These are phyloP conservation scores for Eumaeus atala DNA, from an alignment of 1,140 invertebrate species.

Conservation along the genomic window DNA sequence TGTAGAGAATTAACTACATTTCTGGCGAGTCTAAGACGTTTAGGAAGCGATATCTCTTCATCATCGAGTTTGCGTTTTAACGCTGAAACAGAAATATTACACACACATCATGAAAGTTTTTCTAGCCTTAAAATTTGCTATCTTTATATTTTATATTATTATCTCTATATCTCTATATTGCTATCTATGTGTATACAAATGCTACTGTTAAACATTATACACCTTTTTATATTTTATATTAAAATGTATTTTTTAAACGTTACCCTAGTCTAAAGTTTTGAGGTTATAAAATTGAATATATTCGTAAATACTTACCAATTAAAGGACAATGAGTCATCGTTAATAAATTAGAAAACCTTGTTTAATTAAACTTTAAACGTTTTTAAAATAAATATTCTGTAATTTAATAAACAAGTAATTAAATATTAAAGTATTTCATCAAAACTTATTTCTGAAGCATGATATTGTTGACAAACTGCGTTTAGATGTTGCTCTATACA, in stretches of 20 bases:
- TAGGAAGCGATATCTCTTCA: conserved; percentile 39
- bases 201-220: background rate
- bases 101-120: background rate
- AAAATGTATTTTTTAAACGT: background rate
- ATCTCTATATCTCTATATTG: background rate
- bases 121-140: background rate
- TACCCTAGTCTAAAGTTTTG: background rate
- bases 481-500: no score
- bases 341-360: background rate
- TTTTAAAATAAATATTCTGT: background rate
- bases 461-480: no score
- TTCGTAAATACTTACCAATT: conserved; percentile 35
- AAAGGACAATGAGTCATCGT: conserved; percentile 48
- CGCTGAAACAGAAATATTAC: conserved; percentile 36
- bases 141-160: background rate
- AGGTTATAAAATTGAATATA: conserved; percentile 1
- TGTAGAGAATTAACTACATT: conserved; percentile 54
- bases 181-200: background rate
- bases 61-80: conserved; percentile 55
- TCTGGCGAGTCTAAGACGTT: conserved; percentile 50
- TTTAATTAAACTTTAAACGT: background rate
- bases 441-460: background rate
- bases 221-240: background rate
- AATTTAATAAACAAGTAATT: background rate
- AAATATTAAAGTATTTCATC: background rate